Evolutionary conservation across 2,113 vertebrate species (phyloP).

Genomic region (Colossoma macropomum): DNA sequence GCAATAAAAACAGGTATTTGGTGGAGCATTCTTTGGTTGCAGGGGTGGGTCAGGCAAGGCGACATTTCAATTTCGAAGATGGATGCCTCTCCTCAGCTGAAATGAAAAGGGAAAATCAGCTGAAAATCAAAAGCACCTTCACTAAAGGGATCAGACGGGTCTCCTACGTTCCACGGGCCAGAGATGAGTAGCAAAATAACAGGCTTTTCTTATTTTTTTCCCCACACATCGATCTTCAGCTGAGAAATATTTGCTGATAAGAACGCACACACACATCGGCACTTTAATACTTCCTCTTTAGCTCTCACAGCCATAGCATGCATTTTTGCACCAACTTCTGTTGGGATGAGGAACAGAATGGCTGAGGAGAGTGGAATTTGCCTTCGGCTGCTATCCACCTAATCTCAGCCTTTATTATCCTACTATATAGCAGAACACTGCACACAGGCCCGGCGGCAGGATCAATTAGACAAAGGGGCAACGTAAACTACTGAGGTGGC

Average conservation of each 20-base stretch:
- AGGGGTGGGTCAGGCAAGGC: slow-evolving; percentile 75
- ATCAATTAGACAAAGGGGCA: neutral
- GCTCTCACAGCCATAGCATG: neutral
- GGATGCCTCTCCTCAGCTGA: slow-evolving; percentile 74
- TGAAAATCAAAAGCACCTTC: slow-evolving; percentile 67
- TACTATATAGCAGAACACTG: neutral
- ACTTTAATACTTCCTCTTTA: neutral
- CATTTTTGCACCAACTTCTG: neutral
- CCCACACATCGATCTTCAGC: slow-evolving; percentile 61
- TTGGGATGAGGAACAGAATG: neutral
- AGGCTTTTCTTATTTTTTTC: slow-evolving; percentile 54
- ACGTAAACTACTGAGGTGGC: too few species aligned
- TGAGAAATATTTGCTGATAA: slow-evolving; percentile 54
- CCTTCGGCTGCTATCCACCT: neutral
- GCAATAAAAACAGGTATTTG: slow-evolving; percentile 65
- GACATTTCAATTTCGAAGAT: slow-evolving; percentile 84
- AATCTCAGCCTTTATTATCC: neutral
- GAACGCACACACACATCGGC: neutral
- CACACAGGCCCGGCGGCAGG: neutral
- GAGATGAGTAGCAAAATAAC: slow-evolving; percentile 62
- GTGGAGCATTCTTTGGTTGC: slow-evolving; percentile 66
- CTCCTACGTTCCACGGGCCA: slow-evolving; percentile 62
- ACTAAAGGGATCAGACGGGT: slow-evolving; percentile 69
- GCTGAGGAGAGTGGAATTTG: neutral
- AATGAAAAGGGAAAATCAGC: slow-evolving; percentile 68